These are phyloP conservation scores for Choristoneura fumiferana DNA, from an alignment of 1,140 invertebrate genomes.

Conservation along the genomic window DNA sequence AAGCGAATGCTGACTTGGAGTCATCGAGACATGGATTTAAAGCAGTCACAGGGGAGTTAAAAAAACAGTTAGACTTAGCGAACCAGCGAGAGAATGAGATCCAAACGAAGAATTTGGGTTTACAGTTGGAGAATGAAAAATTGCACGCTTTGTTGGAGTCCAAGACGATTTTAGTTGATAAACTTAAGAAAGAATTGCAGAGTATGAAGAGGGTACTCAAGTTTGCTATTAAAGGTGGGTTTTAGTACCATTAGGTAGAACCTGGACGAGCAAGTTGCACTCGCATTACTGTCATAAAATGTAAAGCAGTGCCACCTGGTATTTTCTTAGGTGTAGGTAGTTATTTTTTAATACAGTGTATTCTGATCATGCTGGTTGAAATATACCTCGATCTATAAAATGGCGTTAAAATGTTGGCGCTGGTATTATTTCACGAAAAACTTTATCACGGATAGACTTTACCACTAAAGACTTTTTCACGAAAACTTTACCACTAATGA, in stretches of 20 bases:
- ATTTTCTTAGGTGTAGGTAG: no score
- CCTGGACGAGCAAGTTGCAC: no score
- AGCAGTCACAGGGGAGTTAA: conserved; percentile 33
- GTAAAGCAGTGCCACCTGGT: no score
- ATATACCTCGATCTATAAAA: no score
- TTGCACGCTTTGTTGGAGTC: conserved; percentile 32
- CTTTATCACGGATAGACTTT: no score
- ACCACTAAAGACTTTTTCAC: no score
- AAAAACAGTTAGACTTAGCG: conserved; percentile 32
- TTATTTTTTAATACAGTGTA: no score
- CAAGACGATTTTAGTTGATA: conserved; percentile 35
- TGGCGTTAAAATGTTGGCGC: no score
- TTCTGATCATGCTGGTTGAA: no score
- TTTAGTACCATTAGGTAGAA: background rate
- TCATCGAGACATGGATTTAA: conserved; percentile 29
- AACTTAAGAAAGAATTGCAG: conserved; percentile 37
- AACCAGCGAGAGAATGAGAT: conserved; percentile 31
- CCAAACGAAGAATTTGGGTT: conserved; percentile 28
- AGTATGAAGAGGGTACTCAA: conserved; percentile 34
- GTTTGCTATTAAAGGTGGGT: conserved; percentile 33
- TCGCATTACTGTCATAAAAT: no score
- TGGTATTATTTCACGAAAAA: no score
- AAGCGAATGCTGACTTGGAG: conserved; percentile 25
- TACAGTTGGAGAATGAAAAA: conserved; percentile 43
- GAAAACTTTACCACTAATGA: no score